Conservation (phyloP, 2,888 invertebrate genomes). For the Scrobipalpa costella region DNA sequence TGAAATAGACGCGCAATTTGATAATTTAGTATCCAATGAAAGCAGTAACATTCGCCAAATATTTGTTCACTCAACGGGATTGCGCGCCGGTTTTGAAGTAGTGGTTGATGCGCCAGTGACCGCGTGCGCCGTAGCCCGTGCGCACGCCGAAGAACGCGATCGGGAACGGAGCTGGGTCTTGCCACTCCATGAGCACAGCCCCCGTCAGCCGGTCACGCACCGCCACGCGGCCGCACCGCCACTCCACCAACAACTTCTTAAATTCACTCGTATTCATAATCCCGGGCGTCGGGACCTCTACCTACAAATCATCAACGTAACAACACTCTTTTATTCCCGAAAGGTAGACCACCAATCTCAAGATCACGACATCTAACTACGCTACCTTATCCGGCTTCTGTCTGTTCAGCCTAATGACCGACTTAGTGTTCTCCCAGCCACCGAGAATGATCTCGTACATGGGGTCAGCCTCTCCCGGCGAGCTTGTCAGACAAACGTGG, state of each 20-base stretch:
- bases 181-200: slow-evolving; percentile 81
- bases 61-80: slow-evolving; percentile 67
- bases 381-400: slow-evolving; percentile 83
- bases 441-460: slow-evolving; percentile 86
- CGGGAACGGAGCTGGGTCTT: slow-evolving; percentile 81
- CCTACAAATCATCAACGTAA: slow-evolving; percentile 65
- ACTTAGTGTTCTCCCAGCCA: slow-evolving; percentile 85
- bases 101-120: slow-evolving; percentile 81
- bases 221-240: slow-evolving; percentile 78
- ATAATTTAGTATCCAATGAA: slow-evolving; percentile 52
- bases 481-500: slow-evolving; percentile 81
- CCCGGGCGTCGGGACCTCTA: slow-evolving; percentile 79
- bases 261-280: slow-evolving; percentile 80
- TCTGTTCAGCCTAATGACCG: slow-evolving; percentile 83
- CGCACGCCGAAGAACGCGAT: slow-evolving; percentile 83
- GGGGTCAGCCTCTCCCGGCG: slow-evolving; percentile 79
- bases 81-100: slow-evolving; percentile 51
- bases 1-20: slow-evolving; percentile 15
- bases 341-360: slow-evolving; percentile 33
- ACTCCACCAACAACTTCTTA: slow-evolving; percentile 80
- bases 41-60: slow-evolving; percentile 48
- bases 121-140: slow-evolving; percentile 84
- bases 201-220: slow-evolving; percentile 75
- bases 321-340: slow-evolving; percentile 39
- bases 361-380: slow-evolving; percentile 47